Evolutionary conservation across 1,140 invertebrate genomes (phyloP).

Genomic region (Drosophila prosaltans): DNA sequence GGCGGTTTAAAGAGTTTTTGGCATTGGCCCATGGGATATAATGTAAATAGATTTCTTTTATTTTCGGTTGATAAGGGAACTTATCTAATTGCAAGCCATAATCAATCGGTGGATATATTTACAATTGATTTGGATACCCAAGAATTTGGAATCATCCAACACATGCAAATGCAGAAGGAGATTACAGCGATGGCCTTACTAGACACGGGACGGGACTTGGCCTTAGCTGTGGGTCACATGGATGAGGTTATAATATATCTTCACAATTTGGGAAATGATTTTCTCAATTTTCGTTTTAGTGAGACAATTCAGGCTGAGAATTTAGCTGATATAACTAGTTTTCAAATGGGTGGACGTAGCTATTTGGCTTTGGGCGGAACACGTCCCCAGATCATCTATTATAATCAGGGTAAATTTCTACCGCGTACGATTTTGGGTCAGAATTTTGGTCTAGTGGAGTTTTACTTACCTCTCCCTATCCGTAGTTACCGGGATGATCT

Average conservation of each 20-base stretch:
- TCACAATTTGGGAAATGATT: constrained; percentile 41
- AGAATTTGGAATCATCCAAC: constrained; percentile 75
- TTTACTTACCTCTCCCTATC: constrained; percentile 83
- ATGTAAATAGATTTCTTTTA: constrained; percentile 26
- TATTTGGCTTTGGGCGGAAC: constrained; percentile 83
- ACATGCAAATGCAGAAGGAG: constrained; percentile 47
- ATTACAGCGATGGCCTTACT: constrained; percentile 55
- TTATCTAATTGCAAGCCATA: constrained; percentile 44
- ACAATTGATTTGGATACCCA: constrained; percentile 48
- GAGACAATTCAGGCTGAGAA: constrained; percentile 49
- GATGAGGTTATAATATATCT: constrained; percentile 55
- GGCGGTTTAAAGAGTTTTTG: not conserved
- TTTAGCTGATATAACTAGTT: constrained; percentile 58
- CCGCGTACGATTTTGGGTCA: constrained; percentile 75
- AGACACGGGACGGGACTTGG: constrained; percentile 64
- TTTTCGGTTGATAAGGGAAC: constrained; percentile 48
- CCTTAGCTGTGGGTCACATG: constrained; percentile 67
- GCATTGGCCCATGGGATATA: not conserved
- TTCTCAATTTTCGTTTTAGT: constrained; percentile 45
- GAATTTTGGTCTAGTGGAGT: constrained; percentile 75
- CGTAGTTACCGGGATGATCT: constrained; percentile 84
- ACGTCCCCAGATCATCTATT: constrained; percentile 81
- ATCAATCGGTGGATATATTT: constrained; percentile 66
- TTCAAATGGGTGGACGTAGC: constrained; percentile 82
- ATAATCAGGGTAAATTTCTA: constrained; percentile 67